A percentile compares a stretch with the other conserved stretches of the same genome.
Evolutionary conservation across 2,113 vertebrate genomes (phyloP).

Genomic region (Calidris pygmaea): DNA sequence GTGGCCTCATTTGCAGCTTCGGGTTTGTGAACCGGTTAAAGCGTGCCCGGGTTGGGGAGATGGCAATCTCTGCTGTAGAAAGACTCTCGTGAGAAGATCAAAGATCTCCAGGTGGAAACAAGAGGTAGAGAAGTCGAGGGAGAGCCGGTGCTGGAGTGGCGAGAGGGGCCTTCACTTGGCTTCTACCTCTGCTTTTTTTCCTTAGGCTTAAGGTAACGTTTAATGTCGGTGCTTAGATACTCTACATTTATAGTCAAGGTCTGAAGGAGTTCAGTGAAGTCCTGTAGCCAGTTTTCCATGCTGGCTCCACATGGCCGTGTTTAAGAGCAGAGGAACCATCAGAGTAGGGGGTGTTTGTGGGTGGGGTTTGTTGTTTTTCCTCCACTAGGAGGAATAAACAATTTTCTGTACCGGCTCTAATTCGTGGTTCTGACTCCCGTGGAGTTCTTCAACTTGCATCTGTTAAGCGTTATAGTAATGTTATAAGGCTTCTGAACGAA

Average conservation of each 20-base stretch:
- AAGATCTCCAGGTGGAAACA: background rate
- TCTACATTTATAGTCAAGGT: background rate
- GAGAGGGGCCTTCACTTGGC: background rate
- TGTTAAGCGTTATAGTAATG: background rate
- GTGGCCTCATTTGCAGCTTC: background rate
- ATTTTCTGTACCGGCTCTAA: background rate
- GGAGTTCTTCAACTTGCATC: background rate
- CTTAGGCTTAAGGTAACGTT: background rate
- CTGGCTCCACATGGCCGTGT: fast-evolving
- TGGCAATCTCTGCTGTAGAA: background rate
- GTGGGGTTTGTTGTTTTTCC: background rate
- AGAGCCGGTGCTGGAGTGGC: background rate
- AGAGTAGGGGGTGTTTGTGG: background rate
- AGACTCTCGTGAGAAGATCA: background rate
- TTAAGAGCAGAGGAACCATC: background rate
- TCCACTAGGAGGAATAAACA: background rate
- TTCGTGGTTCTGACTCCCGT: background rate
- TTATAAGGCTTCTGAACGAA: background rate
- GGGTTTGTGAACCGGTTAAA: background rate
- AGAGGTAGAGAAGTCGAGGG: fast-evolving
- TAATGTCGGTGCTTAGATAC: fast-evolving
- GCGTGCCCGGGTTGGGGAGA: background rate
- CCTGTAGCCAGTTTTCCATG: background rate
- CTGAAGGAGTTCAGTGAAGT: background rate
- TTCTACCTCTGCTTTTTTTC: background rate